phyloP scores from a whole-genome alignment of 2,113 vertebrate genomes.

The Bos javanicus region DNA sequence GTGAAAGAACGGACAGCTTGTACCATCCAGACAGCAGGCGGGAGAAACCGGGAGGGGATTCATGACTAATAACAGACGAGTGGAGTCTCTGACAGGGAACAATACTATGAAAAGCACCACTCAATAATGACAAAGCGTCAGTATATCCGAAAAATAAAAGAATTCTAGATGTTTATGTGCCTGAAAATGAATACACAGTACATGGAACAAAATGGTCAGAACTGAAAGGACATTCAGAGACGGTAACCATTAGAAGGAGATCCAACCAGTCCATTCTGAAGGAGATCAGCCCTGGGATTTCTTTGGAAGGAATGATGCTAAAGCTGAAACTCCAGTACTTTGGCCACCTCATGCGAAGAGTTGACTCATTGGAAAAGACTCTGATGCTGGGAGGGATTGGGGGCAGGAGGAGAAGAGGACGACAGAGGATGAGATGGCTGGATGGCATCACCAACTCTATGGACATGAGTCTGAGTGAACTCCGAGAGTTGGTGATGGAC shows the following conservation, averaged over 20 bases:
- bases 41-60: rapidly evolving
- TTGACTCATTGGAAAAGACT: too few relatives aligned
- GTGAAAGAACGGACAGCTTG: rapidly evolving
- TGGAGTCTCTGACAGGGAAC: not conserved
- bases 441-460: rapidly evolving
- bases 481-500: too few relatives aligned
- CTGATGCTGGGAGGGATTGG: too few relatives aligned
- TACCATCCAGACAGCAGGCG: rapidly evolving
- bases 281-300: rapidly evolving
- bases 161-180: rapidly evolving
- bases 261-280: too few relatives aligned
- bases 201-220: rapidly evolving
- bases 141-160: rapidly evolving
- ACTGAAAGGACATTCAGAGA: rapidly evolving
- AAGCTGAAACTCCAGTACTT: too few relatives aligned
- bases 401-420: too few relatives aligned
- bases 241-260: rapidly evolving
- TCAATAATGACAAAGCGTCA: rapidly evolving
- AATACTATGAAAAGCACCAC: rapidly evolving
- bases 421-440: too few relatives aligned
- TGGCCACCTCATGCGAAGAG: too few relatives aligned
- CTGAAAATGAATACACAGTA: rapidly evolving
- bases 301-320: too few relatives aligned
- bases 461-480: too few relatives aligned
- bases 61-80: rapidly evolving